Base-by-base conservation (phyloP, 1,140 invertebrate species). In the Aphaenogaster floridana region DNA sequence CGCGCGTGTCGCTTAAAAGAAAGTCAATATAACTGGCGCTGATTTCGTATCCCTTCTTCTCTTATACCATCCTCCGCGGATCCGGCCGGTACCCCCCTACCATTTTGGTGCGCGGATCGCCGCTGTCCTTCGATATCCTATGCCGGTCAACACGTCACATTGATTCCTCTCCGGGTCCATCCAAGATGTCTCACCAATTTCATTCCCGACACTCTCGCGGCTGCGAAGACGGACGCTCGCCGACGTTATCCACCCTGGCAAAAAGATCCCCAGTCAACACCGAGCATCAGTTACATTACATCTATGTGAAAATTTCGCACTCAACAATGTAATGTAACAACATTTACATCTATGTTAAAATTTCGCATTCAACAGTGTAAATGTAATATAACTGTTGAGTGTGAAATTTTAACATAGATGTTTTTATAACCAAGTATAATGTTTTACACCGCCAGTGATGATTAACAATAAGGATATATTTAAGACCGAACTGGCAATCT, bases 21-120 rank as follows among this genome's bases (percentile, higher is more conserved):
- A 91, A 91, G 88, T 91, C 80, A 91, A 90, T 90, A 87, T 87
- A 91, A 91, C 90, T 91, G 90, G 52, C 76, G 85, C 86, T 86
- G 90, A 85, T 91, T 91, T 89, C 88, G 66, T 91, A 91, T 91
- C 88, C 89, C 88, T 89, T 88, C 90, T 91, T 91, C 90, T 91
- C 90, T 91, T 91, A 91, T 91, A 91, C 61, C 87, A 91, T 91
- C 90, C 89, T 76, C 84, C 79, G 85, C 79, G 85, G 89, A 52
- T 66, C 88, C 86, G 64, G 48, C 80, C 69, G 34, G 72, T 91
- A 77, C 84, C 86, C 86, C 90, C 88, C 89, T 90, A 88, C 89
- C 86, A 84, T 78, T 61, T 83, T 45, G 81, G 52, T 80, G 34
- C 34, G 21, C 42, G 69, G 69, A 76, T 84, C 80, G 74, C 48